Percentiles rank a stretch among this genome's conserved stretches.
phyloP scores from a whole-genome alignment of 2,113 vertebrate genomes.

The Butorides virescens region DNA sequence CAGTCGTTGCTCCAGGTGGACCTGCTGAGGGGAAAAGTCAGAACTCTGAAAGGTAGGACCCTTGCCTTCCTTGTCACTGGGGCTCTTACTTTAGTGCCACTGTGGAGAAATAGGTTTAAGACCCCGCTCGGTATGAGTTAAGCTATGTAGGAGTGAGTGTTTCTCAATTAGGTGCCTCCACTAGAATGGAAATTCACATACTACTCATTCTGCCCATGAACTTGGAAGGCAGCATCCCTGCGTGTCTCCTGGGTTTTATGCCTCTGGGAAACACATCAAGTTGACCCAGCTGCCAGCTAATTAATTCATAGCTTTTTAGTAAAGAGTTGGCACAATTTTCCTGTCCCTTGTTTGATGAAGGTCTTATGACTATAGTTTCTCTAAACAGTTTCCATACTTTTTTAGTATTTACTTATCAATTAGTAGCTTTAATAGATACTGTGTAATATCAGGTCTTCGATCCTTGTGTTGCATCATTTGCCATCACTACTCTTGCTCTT shows the following conservation, averaged over 20 bases:
- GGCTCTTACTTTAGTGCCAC: neutral
- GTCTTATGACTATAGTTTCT: neutral
- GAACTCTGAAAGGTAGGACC: neutral
- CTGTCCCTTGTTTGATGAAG: neutral
- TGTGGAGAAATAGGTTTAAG: neutral
- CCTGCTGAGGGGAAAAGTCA: neutral
- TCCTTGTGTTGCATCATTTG: neutral
- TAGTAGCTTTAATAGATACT: neutral
- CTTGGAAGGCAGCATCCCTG: neutral
- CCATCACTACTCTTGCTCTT: neutral
- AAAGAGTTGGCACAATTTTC: neutral
- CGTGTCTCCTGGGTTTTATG: rapidly evolving
- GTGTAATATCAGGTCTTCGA: neutral
- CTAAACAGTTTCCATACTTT: neutral
- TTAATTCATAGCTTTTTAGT: neutral
- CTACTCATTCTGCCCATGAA: neutral
- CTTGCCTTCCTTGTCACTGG: neutral
- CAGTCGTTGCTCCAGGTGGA: rapidly evolving
- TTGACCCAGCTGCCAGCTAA: neutral
- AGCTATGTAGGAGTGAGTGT: neutral
- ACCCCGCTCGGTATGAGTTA: neutral
- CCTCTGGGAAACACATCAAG: neutral
- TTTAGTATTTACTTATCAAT: neutral
- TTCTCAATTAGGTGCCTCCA: neutral
- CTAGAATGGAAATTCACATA: neutral